These are phyloP conservation scores for Phylloscopus collybita DNA, from an alignment of 2,797 vertebrate species.

Conservation along the genomic window DNA sequence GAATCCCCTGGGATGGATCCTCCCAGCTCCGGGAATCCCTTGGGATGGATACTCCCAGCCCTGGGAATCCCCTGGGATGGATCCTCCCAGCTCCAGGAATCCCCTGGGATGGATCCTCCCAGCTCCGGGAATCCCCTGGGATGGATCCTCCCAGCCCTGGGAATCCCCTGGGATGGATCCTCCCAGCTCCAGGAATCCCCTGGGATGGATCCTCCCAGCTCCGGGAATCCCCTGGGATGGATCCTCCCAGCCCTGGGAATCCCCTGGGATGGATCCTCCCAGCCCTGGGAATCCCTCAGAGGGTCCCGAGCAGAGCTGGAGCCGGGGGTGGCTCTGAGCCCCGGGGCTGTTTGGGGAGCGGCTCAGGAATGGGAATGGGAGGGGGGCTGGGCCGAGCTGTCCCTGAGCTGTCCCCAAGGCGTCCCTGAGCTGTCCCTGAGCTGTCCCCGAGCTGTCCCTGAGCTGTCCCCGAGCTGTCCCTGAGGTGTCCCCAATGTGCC, in stretches of 20 bases:
- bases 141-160: background rate
- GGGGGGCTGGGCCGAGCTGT: background rate
- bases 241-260: no score
- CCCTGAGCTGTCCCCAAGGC: background rate
- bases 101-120: background rate
- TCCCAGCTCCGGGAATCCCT: background rate
- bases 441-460: background rate
- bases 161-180: background rate
- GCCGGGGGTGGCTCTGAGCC: background rate
- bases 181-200: no score
- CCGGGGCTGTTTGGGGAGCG: background rate
- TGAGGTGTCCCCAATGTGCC: no score
- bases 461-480: background rate
- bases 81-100: background rate
- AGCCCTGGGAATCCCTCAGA: background rate
- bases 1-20: background rate
- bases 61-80: background rate
- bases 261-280: background rate
- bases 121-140: background rate
- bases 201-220: background rate
- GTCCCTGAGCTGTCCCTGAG: background rate
- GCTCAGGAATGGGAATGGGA: background rate
- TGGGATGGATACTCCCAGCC: no score
- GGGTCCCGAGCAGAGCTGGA: rapidly evolving
- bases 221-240: rapidly evolving